Conservation (phyloP, 2,797 vertebrate species). For the Tadarida brasiliensis region DNA sequence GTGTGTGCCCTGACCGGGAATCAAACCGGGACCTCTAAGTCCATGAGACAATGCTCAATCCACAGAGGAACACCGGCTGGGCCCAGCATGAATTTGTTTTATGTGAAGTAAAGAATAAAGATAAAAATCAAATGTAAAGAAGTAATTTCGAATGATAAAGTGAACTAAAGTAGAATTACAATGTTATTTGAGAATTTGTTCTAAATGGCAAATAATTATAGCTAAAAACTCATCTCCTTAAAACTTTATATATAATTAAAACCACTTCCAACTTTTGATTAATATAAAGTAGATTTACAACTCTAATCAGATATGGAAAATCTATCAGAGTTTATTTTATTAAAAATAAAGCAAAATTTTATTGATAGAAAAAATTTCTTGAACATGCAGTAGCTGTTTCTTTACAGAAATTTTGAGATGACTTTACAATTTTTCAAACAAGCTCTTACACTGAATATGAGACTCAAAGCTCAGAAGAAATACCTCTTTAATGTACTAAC, state of each 20-base stretch:
- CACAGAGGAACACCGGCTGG: too few species aligned
- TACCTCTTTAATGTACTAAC: neutral
- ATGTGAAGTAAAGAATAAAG: slow-evolving; percentile 73
- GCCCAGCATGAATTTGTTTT: slow-evolving; percentile 64
- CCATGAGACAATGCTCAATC: too few species aligned
- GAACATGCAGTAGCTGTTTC: neutral
- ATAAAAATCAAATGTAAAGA: slow-evolving; percentile 75
- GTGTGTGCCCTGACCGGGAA: too few species aligned
- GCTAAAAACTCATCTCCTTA: neutral
- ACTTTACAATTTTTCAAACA: slow-evolving; percentile 43
- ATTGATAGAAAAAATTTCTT: slow-evolving; percentile 18
- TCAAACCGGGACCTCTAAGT: too few species aligned
- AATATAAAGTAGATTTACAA: slow-evolving; percentile 38
- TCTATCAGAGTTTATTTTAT: neutral
- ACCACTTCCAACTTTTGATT: neutral
- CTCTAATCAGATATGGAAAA: neutral
- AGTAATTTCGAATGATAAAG: neutral
- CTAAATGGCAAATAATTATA: slow-evolving; percentile 49
- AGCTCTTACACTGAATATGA: neutral
- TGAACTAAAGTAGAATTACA: slow-evolving; percentile 27
- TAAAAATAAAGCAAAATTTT: slow-evolving; percentile 45
- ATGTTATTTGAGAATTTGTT: slow-evolving; percentile 49
- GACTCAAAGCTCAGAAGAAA: neutral
- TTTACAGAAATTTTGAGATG: slow-evolving; percentile 31
- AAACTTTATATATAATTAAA: slow-evolving; percentile 16